Evolutionary conservation across 1,140 invertebrate species (phyloP).

Genomic region (Drosophila asahinai): DNA sequence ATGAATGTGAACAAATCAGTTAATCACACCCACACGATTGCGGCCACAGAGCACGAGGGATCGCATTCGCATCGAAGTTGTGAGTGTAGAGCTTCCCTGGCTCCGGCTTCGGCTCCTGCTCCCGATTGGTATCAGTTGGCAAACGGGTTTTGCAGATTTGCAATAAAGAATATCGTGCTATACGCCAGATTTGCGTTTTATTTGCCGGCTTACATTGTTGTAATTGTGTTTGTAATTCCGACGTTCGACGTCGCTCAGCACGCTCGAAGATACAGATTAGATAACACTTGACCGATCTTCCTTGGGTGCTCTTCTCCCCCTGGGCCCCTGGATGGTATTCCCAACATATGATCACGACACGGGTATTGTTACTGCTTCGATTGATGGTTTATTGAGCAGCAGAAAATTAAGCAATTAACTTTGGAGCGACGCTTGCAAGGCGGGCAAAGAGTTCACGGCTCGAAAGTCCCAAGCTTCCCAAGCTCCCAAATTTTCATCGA

Average conservation of each 20-base stretch:
- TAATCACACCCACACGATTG: conserved; percentile 84
- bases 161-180: conserved; percentile 83
- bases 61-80: conserved; percentile 29
- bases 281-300: conserved; percentile 29
- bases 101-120: conserved; percentile 10
- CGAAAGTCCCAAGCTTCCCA: not conserved
- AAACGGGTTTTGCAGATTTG: conserved; percentile 69
- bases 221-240: conserved; percentile 47
- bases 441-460: not conserved
- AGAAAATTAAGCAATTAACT: conserved; percentile 79
- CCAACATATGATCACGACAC: conserved; percentile 71
- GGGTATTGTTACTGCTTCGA: conserved; percentile 30
- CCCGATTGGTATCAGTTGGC: conserved; percentile 71
- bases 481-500: not conserved
- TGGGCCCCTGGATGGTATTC: conserved; percentile 15
- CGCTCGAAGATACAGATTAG: conserved; percentile 50
- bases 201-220: conserved; percentile 68
- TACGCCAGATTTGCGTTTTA: conserved; percentile 78
- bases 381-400: conserved; percentile 41
- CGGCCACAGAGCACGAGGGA: conserved; percentile 8
- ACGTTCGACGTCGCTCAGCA: conserved; percentile 53
- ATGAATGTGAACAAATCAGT: conserved; percentile 85
- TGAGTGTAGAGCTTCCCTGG: conserved; percentile 11
- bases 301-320: conserved; percentile 1
- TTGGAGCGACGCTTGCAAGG: not conserved